Evolutionary conservation across 2,888 invertebrate species (phyloP), one percentile per base, ranked within the genome.

Genomic region (Eupithecia pulchellata): DNA sequence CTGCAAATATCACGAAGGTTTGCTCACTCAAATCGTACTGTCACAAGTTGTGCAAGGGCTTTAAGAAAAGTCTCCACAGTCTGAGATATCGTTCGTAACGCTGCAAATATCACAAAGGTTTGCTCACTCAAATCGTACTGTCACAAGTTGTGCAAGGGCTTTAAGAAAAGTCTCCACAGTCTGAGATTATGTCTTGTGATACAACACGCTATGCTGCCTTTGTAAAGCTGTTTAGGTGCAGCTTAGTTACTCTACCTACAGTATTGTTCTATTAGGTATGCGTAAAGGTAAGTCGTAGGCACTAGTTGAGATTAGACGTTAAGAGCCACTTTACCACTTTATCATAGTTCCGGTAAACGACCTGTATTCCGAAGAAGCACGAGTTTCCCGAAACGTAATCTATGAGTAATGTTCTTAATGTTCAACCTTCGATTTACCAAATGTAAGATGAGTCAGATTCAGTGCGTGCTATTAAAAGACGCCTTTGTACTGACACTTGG

Each of bases 371-470:
- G 27, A 55, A 55, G 4, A 14, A 55, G 13, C 17, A 55, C 4
- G 65, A 63, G 55, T 70, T 66, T 69, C 42, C 52, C 65, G 61
- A 69, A 29, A 71, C 64, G 42, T 64, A 66, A 71, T 63, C 70
- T 63, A 61, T 75, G 75, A 75, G 76, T 73, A 75, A 74, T 76
- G 74, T 66, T 63, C 71, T 75, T 63, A 74, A 73, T 64, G 47
- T 72, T 87, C 89, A 91, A 89, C 86, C 88, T 89, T 91, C 91
- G 90, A 91, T 93, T 91, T 89, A 87, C 88, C 86, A 85, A 91
- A 91, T 89, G 89, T 81, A 81, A 75, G 79, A 82, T 92, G 93
- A 93, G 85, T 93, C 93, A 92, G 83, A 78, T 72, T 71, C 82
- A 78, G 79, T 78, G 79, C 77, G 82, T 68, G 83, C 88, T 92